Conservation (phyloP, 2,797 vertebrate genomes). For the Rousettus madagascariensis region DNA sequence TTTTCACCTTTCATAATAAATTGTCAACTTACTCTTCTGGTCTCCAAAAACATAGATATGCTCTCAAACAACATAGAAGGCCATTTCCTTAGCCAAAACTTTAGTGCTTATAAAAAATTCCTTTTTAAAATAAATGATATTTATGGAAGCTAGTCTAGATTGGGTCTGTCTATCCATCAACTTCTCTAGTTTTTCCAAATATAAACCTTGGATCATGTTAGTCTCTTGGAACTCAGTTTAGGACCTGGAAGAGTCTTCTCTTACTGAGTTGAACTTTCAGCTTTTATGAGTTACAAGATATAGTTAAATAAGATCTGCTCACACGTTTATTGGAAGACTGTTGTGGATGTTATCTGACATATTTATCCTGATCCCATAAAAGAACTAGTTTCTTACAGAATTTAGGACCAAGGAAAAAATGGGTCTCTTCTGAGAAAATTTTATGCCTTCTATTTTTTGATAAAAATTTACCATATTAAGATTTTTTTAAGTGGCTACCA, state of each 20-base stretch:
- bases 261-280: neutral
- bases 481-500: neutral
- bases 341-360: neutral
- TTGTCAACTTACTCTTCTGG: neutral
- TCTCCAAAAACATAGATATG: neutral
- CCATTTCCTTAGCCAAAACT: neutral
- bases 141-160: neutral
- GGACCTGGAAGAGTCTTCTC: neutral
- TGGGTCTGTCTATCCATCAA: neutral
- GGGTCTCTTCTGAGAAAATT: neutral
- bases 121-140: constrained; percentile 1
- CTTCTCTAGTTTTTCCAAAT: neutral
- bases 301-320: neutral
- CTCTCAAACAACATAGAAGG: neutral
- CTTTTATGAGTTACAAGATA: neutral
- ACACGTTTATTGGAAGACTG: neutral
- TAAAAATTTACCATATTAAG: neutral
- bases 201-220: neutral
- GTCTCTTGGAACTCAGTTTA: neutral
- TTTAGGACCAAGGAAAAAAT: neutral
- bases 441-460: constrained; percentile 3
- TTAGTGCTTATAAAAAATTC: neutral
- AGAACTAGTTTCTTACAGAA: neutral
- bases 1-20: constrained; percentile 14
- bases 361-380: neutral